phyloP scores from a whole-genome alignment of 2,888 invertebrate species.

The Acrobasis consociella region DNA sequence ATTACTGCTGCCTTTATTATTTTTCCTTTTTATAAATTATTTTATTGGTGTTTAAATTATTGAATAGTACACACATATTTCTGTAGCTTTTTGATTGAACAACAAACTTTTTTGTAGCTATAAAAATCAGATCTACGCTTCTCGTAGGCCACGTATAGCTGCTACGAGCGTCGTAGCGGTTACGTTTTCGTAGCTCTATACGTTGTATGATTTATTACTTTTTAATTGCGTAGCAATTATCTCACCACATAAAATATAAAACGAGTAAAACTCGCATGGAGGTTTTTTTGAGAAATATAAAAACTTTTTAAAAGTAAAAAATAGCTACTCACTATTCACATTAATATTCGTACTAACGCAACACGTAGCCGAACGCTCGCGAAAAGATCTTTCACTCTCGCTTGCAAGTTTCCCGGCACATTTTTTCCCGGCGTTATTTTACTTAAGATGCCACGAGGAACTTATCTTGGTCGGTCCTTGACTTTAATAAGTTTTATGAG shows the following conservation, averaged over 20 bases:
- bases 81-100: not conserved
- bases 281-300: not conserved
- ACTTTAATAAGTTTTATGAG: constrained; percentile 83
- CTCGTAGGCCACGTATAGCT: constrained; percentile 41
- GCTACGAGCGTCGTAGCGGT: constrained; percentile 9
- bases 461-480: constrained; percentile 82
- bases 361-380: constrained; percentile 63
- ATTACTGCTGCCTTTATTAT: no score
- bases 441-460: constrained; percentile 78
- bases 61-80: not conserved
- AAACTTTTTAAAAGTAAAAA: not conserved
- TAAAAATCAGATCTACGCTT: constrained; percentile 39
- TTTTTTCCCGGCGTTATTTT: constrained; percentile 80
- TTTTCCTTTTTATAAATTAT: no score
- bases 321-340: not conserved
- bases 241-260: not conserved
- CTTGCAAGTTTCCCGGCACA: constrained; percentile 68
- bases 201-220: not conserved
- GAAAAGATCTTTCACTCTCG: constrained; percentile 71
- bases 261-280: not conserved
- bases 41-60: no score
- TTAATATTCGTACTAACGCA: constrained; percentile 48
- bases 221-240: constrained; percentile 4
- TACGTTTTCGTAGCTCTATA: not conserved
- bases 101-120: not conserved